These are phyloP conservation scores for Lithophane socia DNA, from an alignment of 2,888 invertebrate species.

Conservation along the genomic window DNA sequence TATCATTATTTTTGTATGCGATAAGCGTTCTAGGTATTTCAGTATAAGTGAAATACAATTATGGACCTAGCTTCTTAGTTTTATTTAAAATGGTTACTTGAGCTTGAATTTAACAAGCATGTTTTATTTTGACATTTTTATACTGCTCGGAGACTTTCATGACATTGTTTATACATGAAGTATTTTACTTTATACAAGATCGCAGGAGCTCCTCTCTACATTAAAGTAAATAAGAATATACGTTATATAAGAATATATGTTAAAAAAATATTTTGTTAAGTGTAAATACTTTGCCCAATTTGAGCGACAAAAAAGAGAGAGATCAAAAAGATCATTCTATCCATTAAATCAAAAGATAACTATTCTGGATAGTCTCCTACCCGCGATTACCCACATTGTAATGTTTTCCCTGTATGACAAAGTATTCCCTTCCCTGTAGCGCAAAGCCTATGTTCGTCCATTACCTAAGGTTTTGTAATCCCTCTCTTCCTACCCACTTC, in stretches of 20 bases:
- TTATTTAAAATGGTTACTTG: conserved; percentile 14
- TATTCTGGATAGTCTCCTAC: too few species aligned
- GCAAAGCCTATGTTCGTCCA: neutral
- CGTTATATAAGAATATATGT: neutral
- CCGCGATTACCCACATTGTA: neutral
- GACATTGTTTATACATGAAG: neutral
- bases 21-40: conserved; percentile 19
- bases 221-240: neutral
- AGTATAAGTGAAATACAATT: conserved; percentile 11
- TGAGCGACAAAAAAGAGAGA: neutral
- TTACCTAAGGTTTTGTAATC: neutral
- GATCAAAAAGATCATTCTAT: neutral
- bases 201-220: neutral
- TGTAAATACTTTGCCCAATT: neutral
- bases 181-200: conserved; percentile 2
- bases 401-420: neutral
- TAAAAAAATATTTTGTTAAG: neutral
- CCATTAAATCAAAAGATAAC: neutral
- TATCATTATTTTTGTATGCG: conserved; percentile 52
- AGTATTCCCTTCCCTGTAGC: neutral
- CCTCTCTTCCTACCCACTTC: neutral
- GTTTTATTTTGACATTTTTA: conserved; percentile 5
- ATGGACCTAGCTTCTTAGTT: conserved; percentile 4
- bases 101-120: conserved; percentile 8
- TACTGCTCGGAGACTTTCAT: neutral